Evolutionary conservation across 2,113 vertebrate species (phyloP).

Genomic region (Hydropotes inermis): DNA sequence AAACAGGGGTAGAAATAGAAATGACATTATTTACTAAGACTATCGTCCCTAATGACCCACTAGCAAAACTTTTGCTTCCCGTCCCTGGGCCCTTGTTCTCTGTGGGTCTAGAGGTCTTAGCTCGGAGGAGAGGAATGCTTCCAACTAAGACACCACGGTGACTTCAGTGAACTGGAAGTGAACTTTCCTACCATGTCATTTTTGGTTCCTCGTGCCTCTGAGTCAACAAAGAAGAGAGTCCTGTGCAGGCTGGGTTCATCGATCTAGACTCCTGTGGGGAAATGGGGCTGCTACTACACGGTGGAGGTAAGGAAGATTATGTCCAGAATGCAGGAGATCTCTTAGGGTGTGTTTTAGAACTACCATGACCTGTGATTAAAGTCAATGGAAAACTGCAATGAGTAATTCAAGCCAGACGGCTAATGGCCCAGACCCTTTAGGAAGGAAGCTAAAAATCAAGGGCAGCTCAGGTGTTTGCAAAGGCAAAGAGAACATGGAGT

Average conservation of each 20-base stretch:
- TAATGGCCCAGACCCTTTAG: not conserved
- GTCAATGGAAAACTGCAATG: not conserved
- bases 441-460: not conserved
- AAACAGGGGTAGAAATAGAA: not conserved
- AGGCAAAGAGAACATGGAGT: not conserved
- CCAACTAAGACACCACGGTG: not conserved
- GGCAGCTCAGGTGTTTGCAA: not conserved
- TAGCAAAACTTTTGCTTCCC: not conserved
- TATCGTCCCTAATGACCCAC: not conserved
- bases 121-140: not conserved
- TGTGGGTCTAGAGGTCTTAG: not conserved
- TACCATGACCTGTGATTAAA: not conserved
- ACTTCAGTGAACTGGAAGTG: not conserved
- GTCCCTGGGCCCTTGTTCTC: not conserved
- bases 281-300: not conserved
- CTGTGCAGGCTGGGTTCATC: not conserved
- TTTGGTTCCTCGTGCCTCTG: not conserved
- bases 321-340: not conserved
- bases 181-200: not conserved
- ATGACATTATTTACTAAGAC: not conserved
- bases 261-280: not conserved
- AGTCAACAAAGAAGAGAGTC: not conserved
- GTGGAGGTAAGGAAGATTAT: not conserved
- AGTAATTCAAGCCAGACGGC: not conserved
- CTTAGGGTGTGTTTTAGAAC: not conserved